phyloP scores from a whole-genome alignment of 2,888 invertebrate genomes.

The Macaria liturata region DNA sequence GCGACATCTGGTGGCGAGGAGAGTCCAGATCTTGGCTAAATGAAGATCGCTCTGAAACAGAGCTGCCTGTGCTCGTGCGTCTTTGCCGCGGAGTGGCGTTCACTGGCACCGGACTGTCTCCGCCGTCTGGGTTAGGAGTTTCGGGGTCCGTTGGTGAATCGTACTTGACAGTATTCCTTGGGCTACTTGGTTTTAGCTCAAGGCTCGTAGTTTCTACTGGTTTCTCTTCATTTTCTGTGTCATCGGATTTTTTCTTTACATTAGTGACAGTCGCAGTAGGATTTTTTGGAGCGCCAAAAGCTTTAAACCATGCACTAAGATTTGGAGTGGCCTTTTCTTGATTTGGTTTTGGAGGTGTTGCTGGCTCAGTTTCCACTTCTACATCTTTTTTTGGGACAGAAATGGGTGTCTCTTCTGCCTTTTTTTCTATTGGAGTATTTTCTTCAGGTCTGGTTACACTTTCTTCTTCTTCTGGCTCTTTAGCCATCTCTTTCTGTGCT shows the following conservation, averaged over 20 bases:
- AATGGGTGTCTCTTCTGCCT: slow-evolving; percentile 45
- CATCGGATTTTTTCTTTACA: slow-evolving; percentile 85
- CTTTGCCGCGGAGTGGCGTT: slow-evolving; percentile 81
- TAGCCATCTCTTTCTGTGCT: slow-evolving; percentile 23
- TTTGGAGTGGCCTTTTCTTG: slow-evolving; percentile 91
- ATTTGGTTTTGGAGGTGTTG: slow-evolving; percentile 64
- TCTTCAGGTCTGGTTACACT: slow-evolving; percentile 27
- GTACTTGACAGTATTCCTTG: slow-evolving; percentile 62
- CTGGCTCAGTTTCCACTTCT: slow-evolving; percentile 70
- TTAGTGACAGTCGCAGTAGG: slow-evolving; percentile 71
- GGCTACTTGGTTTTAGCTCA: slow-evolving; percentile 56
- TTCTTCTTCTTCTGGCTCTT: slow-evolving; percentile 38
- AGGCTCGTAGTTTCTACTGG: slow-evolving; percentile 52
- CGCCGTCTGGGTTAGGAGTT: slow-evolving; percentile 69
- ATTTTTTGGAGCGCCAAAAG: slow-evolving; percentile 93
- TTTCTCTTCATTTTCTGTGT: slow-evolving; percentile 74
- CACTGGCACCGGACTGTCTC: slow-evolving; percentile 67
- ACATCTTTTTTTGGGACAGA: slow-evolving; percentile 64
- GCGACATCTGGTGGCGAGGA: slow-evolving; percentile 88
- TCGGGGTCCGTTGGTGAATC: slow-evolving; percentile 70
- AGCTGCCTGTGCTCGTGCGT: slow-evolving; percentile 90
- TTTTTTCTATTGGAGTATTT: slow-evolving; percentile 37
- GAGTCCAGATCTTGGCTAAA: slow-evolving; percentile 91
- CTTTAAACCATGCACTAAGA: slow-evolving; percentile 95
- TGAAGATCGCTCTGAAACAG: slow-evolving; percentile 90